A percentile compares a stretch with the other conserved stretches of the same genome.
Evolutionary conservation across 2,113 vertebrate genomes (phyloP).

Genomic region (Pandion haliaetus): DNA sequence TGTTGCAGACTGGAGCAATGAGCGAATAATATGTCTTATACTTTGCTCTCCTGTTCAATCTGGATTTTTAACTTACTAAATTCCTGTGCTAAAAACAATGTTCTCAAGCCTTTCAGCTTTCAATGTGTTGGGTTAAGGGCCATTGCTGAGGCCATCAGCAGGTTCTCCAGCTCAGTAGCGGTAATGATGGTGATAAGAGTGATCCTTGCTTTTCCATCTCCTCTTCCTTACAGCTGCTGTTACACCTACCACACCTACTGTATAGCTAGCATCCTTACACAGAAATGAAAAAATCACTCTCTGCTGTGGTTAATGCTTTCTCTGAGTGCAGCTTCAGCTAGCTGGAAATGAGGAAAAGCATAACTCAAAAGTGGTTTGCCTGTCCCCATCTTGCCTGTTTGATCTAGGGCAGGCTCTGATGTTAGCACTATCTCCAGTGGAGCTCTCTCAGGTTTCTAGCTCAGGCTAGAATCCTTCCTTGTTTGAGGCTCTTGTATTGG

Average conservation of each 20-base stretch:
- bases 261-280: background rate
- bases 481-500: background rate
- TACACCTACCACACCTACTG: background rate
- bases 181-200: background rate
- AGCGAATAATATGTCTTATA: background rate
- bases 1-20: background rate
- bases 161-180: background rate
- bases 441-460: background rate
- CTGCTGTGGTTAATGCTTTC: background rate
- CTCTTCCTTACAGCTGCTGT: background rate
- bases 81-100: background rate
- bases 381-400: background rate
- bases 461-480: background rate
- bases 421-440: background rate
- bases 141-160: background rate
- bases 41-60: background rate
- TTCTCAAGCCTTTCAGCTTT: background rate
- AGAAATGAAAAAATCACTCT: background rate
- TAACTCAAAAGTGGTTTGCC: background rate
- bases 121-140: background rate
- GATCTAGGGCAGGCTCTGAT: background rate
- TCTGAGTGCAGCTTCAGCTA: background rate
- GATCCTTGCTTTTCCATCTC: background rate
- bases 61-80: background rate
- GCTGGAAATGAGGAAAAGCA: background rate